Evolutionary conservation across 2,888 invertebrate species (phyloP), one percentile per base, ranked within the genome.

Genomic region (Torymus auratus): DNA sequence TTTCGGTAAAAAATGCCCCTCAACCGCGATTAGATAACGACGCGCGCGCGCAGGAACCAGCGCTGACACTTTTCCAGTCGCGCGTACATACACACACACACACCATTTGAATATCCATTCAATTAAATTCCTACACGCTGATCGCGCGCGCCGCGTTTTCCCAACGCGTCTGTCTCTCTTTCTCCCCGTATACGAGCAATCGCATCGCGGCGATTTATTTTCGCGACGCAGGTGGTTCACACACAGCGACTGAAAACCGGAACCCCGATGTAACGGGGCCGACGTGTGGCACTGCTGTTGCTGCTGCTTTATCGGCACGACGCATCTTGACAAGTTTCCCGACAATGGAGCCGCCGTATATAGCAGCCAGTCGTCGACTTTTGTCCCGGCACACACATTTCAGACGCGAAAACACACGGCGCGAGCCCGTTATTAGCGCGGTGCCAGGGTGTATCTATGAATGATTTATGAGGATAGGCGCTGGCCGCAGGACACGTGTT

Each of bases 391-490:
- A 28, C 20, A 50, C 15, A 55, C 20, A 50, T 72, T 64, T 53
- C 14, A 56, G 56, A 56, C 65, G 17, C 7, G 56, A 20, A 64
- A 53, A 41, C 28, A 50, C 41, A 41, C 7, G 13, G 0, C 41
- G 17, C n/a, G n/a, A 17, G 15, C 4, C n/a, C 65, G 58, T 71
- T 78, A 78, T 71, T 78, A 67, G 50, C 11, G 17, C 2, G n/a
- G 1, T 10, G 12, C 28, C 17, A 2, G 11, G 67, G 11, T 62
- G 15, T 41, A 17, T 67, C 17, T 60, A 60, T 78, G 68, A 79
- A 79, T 79, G 68, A 73, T 79, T 73, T 73, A 73, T 69, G 78
- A 79, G 78, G 5, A 10, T 14, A 5, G 55, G 20, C 17, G 1
- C n/a, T 20, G 23, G 56, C n/a, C n/a, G 58, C 3, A 4, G 28